These are phyloP conservation scores for Anguilla anguilla DNA, from an alignment of 2,797 vertebrate species.

Conservation along the genomic window DNA sequence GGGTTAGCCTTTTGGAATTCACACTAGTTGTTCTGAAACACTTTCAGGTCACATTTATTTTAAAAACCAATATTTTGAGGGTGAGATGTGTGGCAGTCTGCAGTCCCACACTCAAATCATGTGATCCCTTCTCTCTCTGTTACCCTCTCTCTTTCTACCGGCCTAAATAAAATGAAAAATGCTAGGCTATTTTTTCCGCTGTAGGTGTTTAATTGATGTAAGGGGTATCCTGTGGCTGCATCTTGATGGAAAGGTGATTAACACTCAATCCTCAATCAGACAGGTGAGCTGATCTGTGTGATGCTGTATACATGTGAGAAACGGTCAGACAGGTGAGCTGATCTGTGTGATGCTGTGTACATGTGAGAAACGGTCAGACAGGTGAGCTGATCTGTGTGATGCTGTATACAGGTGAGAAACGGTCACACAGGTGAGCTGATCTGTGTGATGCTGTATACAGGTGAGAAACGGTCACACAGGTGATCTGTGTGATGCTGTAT, in stretches of 20 bases:
- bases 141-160: too few relatives aligned
- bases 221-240: not conserved
- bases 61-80: not conserved
- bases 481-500: not conserved
- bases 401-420: slow-evolving; percentile 42
- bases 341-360: slow-evolving; percentile 31
- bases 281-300: not conserved
- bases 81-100: too few relatives aligned
- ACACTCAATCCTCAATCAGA: slow-evolving; percentile 20
- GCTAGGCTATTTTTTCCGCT: too few relatives aligned
- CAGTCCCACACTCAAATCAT: too few relatives aligned
- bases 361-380: not conserved
- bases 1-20: not conserved
- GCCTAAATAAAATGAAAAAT: too few relatives aligned
- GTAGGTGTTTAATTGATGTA: too few relatives aligned
- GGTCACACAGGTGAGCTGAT: not conserved
- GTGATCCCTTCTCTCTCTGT: too few relatives aligned
- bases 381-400: not conserved
- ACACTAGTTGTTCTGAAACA: not conserved
- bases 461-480: slow-evolving; percentile 12
- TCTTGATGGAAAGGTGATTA: slow-evolving; percentile 14
- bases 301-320: too few relatives aligned
- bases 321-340: not conserved
- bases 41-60: not conserved
- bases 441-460: not conserved